Base-by-base conservation (phyloP, 2,888 invertebrate species). In the Mycogona germanica region DNA sequence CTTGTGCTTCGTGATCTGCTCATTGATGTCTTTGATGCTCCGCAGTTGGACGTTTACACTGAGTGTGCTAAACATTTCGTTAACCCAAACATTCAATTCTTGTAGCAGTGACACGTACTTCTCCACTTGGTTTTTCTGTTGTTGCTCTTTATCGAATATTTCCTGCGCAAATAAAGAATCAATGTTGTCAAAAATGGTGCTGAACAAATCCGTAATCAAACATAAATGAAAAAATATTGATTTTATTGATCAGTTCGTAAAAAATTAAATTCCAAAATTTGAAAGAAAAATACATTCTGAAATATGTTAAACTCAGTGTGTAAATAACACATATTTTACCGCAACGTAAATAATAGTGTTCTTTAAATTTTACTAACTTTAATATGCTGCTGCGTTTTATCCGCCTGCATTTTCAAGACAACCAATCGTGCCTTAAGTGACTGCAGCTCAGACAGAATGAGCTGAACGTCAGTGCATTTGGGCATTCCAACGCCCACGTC, bases 1-100 rank as follows among this genome's bases (percentile, higher is more conserved):
- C 49, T 56, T 40, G 30, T 54, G 53, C 26, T 25, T 54, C 29
- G 42, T 35, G n/a, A 56, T 56, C 29, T 54, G 56, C n/a, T 40
- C 50, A 21, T 49, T 38, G n/a, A 42, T 49, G 17, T 41, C 40
- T 26, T 48, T 41, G 9, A 55, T 29, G 29, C 42, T 55, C 23
- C 25, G 53, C 4, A 56, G 41, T 23, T 54, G 42, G 28, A 54
- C 38, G 25, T 45, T 53, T 2, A 45, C 49, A 28, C 40, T 48
- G 2, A 56, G 35, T 2, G 56, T 29, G 1, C 35, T 14, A 29
- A 50, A 54, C 54, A 54, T 54, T 25, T 56, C 56, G 12, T 68
- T 66, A 35, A 78, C 67, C 78, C 78, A 79, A 38, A 68, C 63
- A 65, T 56, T 46, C 14, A 56, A 37, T 30, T 56, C 50, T 49